phyloP scores from a whole-genome alignment of 2,113 vertebrate species.

The Tachysurus vachellii region DNA sequence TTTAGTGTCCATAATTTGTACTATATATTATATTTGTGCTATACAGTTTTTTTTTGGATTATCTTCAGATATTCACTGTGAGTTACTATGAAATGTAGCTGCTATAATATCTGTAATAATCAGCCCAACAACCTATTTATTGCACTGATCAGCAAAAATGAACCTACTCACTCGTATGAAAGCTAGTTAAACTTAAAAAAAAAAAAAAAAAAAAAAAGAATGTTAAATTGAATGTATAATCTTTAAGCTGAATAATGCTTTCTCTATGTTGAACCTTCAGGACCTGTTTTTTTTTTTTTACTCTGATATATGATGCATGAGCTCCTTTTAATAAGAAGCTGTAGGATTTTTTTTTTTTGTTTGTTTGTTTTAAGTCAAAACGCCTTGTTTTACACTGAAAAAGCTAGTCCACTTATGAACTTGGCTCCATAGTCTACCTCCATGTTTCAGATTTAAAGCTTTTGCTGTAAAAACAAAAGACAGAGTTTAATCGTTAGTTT shows the following conservation, averaged over 20 bases:
- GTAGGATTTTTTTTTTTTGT: not conserved
- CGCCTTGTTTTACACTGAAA: not conserved
- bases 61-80: not conserved
- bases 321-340: not conserved
- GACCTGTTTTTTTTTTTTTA: not conserved
- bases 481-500: not conserved
- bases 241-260: not conserved
- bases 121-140: not conserved
- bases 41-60: not conserved
- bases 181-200: not conserved
- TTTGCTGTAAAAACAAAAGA: not conserved
- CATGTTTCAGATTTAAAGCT: not conserved
- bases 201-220: not conserved
- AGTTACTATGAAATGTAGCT: not conserved
- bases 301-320: not conserved
- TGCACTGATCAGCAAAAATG: not conserved
- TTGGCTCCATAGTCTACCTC: conserved; percentile 21
- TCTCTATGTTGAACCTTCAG: not conserved
- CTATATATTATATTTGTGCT: not conserved
- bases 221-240: not conserved
- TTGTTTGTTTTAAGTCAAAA: not conserved
- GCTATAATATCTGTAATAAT: not conserved
- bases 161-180: not conserved
- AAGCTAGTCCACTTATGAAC: not conserved
- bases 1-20: not conserved